Base-by-base conservation (phyloP, 2,113 vertebrate species). In the Tychaedon coryphoeus region DNA sequence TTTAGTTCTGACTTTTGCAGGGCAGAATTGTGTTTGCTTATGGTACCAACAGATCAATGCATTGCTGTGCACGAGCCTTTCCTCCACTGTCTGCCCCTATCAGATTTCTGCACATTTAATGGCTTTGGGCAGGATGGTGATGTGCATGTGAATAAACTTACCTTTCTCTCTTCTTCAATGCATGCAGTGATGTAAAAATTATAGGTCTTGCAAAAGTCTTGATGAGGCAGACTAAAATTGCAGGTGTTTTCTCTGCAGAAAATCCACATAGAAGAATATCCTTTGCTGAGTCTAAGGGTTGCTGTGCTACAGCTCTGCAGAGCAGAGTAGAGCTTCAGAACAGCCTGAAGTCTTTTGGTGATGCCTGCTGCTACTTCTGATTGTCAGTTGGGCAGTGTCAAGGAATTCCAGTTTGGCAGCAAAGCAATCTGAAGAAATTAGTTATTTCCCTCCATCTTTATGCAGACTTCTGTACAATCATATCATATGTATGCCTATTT, bases 111-210 rank as follows among this genome's bases (percentile, higher is more conserved):
- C 34, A 70, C 42, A 16, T 88, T 81, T 92, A 91, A 91, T 86
- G 54, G 88, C 95, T 96, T 95, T 95, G 95, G 75, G 75, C 56
- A 86, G 57, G 83, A 78, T 65, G 67, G 31, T 92, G 62, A 77
- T 65, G 53, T 93, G 96, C 96, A 97, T 97, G 97, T 89, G 70
- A 92, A 93, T 92, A 95, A 90, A 82, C 6, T 15, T 78, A 5
- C 71, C 47, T 96, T 42, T 48, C 51, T 94, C 75, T 92, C 29
- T 86, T 67, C 40, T 86, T 67, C 40, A 42, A 0, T 94, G 96
- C 96, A 96, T 97, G 97, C 85, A 31, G 86, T 90, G 87, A 64
- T 67, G n/a, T 93, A 82, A 91, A 74, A 92, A 65, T 16, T 22
- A 36, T 31, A 42, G 14, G 57, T 60, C 47, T 40, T 81, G n/a